Evolutionary conservation across 2,888 invertebrate species (phyloP).

Genomic region (Cephus runcator): DNA sequence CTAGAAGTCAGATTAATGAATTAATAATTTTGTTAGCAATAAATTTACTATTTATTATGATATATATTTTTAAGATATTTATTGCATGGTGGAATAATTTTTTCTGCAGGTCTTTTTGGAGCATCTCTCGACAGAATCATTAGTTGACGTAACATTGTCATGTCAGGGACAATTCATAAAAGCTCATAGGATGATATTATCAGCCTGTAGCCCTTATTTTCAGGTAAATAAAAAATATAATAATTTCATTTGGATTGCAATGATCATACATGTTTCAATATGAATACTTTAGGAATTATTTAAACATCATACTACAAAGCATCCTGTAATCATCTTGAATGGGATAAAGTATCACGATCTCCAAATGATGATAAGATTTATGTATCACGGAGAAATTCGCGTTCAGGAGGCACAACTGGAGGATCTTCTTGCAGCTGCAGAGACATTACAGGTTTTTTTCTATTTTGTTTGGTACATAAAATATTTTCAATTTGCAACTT

Average conservation of each 20-base stretch:
- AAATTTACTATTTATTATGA: background rate
- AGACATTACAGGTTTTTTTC: conserved; percentile 57
- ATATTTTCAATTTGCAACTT: background rate
- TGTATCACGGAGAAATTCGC: conserved; percentile 68
- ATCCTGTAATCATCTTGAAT: conserved; percentile 66
- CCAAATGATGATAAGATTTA: conserved; percentile 65
- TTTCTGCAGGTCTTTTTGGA: conserved; percentile 61
- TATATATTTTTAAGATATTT: background rate
- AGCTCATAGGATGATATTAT: conserved; percentile 68
- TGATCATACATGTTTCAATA: conserved; percentile 1
- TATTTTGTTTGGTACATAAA: background rate
- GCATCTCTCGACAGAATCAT: conserved; percentile 61
- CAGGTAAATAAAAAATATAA: conserved; percentile 50
- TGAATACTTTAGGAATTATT: conserved; percentile 60
- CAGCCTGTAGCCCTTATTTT: conserved; percentile 67
- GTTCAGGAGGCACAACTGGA: conserved; percentile 65
- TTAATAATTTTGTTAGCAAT: background rate
- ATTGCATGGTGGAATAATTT: background rate
- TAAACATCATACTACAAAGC: conserved; percentile 58
- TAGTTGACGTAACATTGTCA: conserved; percentile 67
- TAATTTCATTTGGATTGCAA: background rate
- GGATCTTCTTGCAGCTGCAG: conserved; percentile 63
- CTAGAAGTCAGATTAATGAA: background rate
- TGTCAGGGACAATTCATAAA: conserved; percentile 67
- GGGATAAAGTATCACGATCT: conserved; percentile 63